A percentile compares a stretch with the other conserved stretches of the same genome.
Evolutionary conservation across 2,888 invertebrate genomes (phyloP).

Genomic region (Pemphredon lugubris): DNA sequence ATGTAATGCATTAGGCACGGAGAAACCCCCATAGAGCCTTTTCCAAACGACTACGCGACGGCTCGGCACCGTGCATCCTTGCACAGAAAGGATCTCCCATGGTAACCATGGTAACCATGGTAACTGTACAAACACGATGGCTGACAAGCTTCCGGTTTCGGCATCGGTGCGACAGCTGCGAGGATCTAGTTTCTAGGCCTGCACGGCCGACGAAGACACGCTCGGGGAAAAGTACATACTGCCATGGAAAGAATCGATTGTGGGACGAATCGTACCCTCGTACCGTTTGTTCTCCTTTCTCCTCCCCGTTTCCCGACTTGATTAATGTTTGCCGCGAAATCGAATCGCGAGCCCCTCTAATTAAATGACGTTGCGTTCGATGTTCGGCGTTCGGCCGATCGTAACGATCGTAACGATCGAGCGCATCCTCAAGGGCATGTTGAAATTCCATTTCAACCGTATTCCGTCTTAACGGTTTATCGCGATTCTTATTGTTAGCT

Average conservation of each 20-base stretch:
- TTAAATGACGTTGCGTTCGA: conserved; percentile 11
- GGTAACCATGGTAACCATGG: conserved; percentile 78
- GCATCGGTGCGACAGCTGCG: conserved; percentile 75
- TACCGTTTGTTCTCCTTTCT: conserved; percentile 39
- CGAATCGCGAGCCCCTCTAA: conserved; percentile 37
- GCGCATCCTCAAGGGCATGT: neutral
- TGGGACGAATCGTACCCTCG: neutral
- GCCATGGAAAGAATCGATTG: conserved; percentile 28
- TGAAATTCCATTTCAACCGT: too few relatives aligned
- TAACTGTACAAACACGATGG: conserved; percentile 81
- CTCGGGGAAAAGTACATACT: conserved; percentile 5
- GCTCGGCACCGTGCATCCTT: conserved; percentile 61
- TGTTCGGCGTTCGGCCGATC: neutral
- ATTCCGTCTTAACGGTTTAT: too few relatives aligned
- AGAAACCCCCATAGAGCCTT: conserved; percentile 69
- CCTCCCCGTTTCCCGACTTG: conserved; percentile 24
- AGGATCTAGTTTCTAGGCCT: conserved; percentile 79
- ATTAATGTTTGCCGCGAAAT: conserved; percentile 55
- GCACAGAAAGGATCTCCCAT: conserved; percentile 76
- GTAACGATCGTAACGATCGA: neutral
- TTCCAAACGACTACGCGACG: conserved; percentile 12
- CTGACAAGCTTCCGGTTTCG: conserved; percentile 80
- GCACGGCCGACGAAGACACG: conserved; percentile 17
- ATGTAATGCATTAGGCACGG: conserved; percentile 72
- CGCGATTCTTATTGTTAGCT: too few relatives aligned